These are phyloP conservation scores for Heteromurus nitidus DNA, from an alignment of 2,888 invertebrate species.

Conservation along the genomic window DNA sequence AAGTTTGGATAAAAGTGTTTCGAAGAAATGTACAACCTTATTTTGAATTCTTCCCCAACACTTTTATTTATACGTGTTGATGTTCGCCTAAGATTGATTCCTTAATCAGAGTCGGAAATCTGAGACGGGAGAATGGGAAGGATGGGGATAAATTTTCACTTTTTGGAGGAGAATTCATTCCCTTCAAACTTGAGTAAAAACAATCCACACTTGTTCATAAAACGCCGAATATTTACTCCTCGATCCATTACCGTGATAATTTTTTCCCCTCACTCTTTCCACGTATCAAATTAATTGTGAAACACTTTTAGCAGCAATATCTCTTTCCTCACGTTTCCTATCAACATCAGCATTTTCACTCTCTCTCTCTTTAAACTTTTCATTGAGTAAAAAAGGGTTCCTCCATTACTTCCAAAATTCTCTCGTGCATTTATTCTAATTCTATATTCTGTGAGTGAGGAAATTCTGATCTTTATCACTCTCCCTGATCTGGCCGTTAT, in stretches of 20 bases:
- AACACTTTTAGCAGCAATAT: slow-evolving; percentile 45
- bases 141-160: neutral
- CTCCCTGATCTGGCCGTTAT: slow-evolving; percentile 22
- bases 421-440: slow-evolving; percentile 53
- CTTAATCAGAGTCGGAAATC: slow-evolving; percentile 12
- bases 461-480: slow-evolving; percentile 58
- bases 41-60: neutral
- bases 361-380: neutral
- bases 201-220: neutral
- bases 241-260: slow-evolving; percentile 53
- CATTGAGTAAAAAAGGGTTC: neutral
- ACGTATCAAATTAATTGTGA: slow-evolving; percentile 55
- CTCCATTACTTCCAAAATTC: neutral
- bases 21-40: neutral
- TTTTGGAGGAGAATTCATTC: neutral
- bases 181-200: neutral
- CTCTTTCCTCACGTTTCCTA: slow-evolving; percentile 1
- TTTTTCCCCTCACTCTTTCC: too few species aligned
- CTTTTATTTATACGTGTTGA: neutral
- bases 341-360: slow-evolving; percentile 11
- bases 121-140: slow-evolving; percentile 13
- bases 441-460: slow-evolving; percentile 52
- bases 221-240: slow-evolving; percentile 12
- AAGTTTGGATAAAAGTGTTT: too few species aligned
- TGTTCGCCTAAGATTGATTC: slow-evolving; percentile 22